These are phyloP conservation scores for Stigmatopora nigra DNA, from an alignment of 2,113 vertebrate species.

Conservation along the genomic window DNA sequence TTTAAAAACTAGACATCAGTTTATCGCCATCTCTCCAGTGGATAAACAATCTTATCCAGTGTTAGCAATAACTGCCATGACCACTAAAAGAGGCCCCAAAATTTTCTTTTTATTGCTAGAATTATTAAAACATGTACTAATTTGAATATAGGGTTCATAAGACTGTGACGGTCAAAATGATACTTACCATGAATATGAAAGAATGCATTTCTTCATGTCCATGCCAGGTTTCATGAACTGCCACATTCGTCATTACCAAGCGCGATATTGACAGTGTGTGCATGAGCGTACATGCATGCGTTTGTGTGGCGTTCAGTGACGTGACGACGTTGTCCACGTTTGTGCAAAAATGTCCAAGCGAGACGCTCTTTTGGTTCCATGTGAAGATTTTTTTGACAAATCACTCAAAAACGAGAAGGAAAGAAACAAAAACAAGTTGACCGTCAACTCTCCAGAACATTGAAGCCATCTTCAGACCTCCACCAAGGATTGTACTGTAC, in stretches of 20 bases:
- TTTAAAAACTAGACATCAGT: neutral
- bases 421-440: neutral
- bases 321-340: conserved; percentile 15
- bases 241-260: too few relatives aligned
- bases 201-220: too few relatives aligned
- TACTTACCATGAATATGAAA: too few relatives aligned
- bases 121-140: neutral
- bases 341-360: neutral
- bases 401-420: neutral
- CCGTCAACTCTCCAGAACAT: neutral
- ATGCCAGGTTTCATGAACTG: too few relatives aligned
- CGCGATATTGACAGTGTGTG: conserved; percentile 36
- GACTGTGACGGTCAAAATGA: too few relatives aligned
- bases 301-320: conserved; percentile 19
- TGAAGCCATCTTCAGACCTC: neutral
- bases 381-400: neutral
- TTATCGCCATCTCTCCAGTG: conserved; percentile 47
- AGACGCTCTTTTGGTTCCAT: neutral
- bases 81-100: conserved; percentile 19
- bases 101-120: neutral
- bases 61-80: conserved; percentile 68
- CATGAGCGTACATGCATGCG: conserved; percentile 24
- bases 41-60: conserved; percentile 65
- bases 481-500: neutral
- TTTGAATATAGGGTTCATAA: too few relatives aligned